Percentiles rank a stretch among this genome's conserved stretches.
phyloP scores from a whole-genome alignment of 2,113 vertebrate genomes.

The Myrmophylax atrothorax region DNA sequence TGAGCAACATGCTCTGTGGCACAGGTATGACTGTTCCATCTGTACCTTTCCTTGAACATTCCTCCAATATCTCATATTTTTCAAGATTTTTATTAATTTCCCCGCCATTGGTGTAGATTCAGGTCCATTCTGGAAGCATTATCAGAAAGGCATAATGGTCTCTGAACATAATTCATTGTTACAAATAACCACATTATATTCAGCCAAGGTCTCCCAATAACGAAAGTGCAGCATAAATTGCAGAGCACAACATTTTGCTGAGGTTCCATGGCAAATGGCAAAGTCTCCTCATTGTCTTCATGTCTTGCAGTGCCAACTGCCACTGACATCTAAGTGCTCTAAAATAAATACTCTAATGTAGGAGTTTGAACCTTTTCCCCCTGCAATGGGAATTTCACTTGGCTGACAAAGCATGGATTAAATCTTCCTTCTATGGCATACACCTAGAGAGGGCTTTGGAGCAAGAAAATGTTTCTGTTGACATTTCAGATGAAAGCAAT shows the following conservation, averaged over 20 bases:
- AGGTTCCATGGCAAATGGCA: neutral
- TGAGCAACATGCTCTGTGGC: neutral
- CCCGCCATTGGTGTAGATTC: neutral
- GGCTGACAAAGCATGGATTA: constrained; percentile 5
- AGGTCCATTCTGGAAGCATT: neutral
- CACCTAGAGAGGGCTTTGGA: neutral
- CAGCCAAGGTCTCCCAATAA: neutral
- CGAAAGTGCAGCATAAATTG: neutral
- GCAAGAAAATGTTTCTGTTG: neutral
- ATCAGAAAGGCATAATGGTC: neutral
- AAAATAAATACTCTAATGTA: neutral
- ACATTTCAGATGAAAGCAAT: neutral
- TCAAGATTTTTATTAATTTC: neutral
- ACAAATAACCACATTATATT: neutral
- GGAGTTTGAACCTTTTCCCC: neutral
- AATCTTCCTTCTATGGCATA: neutral
- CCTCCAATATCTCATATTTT: neutral
- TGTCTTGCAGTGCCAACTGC: neutral
- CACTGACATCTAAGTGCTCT: neutral
- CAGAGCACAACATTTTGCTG: neutral
- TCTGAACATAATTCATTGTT: neutral
- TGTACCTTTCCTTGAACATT: neutral
- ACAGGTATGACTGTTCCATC: neutral
- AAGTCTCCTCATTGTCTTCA: neutral
- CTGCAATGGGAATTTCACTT: constrained; percentile 1